A percentile compares a stretch with the other conserved stretches of the same genome.
phyloP scores from a whole-genome alignment of 2,797 vertebrate genomes.

The Rachycentron canadum region DNA sequence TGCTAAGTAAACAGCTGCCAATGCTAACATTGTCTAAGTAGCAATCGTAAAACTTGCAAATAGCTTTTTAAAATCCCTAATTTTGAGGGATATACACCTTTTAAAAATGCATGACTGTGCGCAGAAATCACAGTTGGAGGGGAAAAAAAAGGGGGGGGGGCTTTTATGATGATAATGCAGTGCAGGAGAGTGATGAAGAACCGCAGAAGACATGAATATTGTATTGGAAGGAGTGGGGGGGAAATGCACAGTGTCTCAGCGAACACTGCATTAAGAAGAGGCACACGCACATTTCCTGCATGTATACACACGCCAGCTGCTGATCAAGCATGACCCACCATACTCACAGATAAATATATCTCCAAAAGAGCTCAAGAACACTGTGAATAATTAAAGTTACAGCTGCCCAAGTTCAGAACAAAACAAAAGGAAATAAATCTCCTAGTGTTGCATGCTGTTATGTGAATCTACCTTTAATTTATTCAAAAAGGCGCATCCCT shows the following conservation, averaged over 20 bases:
- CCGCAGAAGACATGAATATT: conserved; percentile 45
- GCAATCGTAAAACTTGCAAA: too few relatives aligned
- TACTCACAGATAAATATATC: conserved; percentile 15
- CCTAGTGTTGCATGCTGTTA: neutral
- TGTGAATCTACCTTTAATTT: neutral
- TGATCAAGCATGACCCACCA: conserved; percentile 41
- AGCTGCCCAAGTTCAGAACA: conserved; percentile 20
- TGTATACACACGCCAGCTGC: conserved; percentile 13
- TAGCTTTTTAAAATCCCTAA: neutral
- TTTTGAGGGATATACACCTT: neutral
- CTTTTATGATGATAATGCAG: conserved; percentile 30
- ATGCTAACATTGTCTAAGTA: too few relatives aligned
- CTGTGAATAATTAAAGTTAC: conserved; percentile 37
- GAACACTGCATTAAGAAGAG: conserved; percentile 15
- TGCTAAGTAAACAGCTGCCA: too few relatives aligned
- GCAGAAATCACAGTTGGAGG: neutral
- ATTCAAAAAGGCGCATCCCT: neutral
- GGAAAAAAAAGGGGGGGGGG: neutral
- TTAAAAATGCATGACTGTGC: conserved; percentile 25
- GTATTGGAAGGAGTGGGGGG: conserved; percentile 12
- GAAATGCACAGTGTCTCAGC: conserved; percentile 1
- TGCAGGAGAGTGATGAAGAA: neutral
- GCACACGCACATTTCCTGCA: conserved; percentile 5
- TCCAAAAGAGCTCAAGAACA: conserved; percentile 7
- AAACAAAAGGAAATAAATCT: conserved; percentile 11